Base-by-base conservation (phyloP, 2,888 invertebrate species). In the Tipula lateralis region DNA sequence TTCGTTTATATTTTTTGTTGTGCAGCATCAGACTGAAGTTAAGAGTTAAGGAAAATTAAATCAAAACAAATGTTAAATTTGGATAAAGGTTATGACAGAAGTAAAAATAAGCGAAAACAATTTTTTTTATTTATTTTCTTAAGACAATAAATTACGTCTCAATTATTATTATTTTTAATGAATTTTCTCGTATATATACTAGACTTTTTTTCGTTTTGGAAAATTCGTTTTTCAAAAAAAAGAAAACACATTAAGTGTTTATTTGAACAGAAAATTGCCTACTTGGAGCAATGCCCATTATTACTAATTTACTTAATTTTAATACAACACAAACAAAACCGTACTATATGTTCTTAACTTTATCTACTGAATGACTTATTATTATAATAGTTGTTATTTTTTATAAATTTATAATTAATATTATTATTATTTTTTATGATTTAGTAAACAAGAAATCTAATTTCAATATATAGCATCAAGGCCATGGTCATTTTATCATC, bases 251-350 rank as follows among this genome's bases (percentile, higher is more conserved):
- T 66, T 30, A 82, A 32, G 82, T 30, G 32, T 82, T 29, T 82
- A 32, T 82, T 82, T 82, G 82, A 82, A 32, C 30, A 82, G 82
- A 82, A 82, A 30, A 82, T 82, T 82, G 82, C 82, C 82, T 82
- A 82, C 82, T 82, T 82, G 82, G 82, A 82, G 29, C 82, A 82
- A 29, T 82, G 82, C 82, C 82, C 82, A 82, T 32, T 32, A 82
- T 16, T 30, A 82, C 29, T 30, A 30, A 82, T 82, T 30, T 82
- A 82, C 32, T 82, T 82, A 30, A 82, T 82, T 82, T 82, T 82
- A 30, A 66, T 66, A 66, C 19, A 66, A 9, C 9, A 66, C 66
- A 66, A 66, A 66, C n/a, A 66, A 16, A 50, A 12, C 9, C 66
- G 19, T 24, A 66, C 19, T 66, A 24, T 66, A 12, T 7, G 16